phyloP scores from a whole-genome alignment of 2,797 vertebrate species.

The Myotis findleyi region DNA sequence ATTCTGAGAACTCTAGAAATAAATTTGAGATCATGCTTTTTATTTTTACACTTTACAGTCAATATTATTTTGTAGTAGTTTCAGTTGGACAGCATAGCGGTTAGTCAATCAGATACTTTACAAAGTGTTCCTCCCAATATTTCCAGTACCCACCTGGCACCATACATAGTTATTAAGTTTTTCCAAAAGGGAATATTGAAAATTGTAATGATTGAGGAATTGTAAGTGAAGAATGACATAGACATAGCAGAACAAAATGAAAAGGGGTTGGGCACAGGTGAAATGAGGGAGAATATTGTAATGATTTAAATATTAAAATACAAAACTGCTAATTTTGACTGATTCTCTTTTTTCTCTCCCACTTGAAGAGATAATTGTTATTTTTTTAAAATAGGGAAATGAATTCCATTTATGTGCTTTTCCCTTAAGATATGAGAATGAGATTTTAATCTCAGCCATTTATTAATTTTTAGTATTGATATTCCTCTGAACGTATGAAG shows the following conservation, averaged over 20 bases:
- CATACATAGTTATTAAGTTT: neutral
- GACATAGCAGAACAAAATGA: neutral
- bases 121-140: neutral
- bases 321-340: conserved; percentile 21
- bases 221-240: neutral
- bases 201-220: neutral
- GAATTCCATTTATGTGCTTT: conserved; percentile 17
- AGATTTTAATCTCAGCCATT: conserved; percentile 44
- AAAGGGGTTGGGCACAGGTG: neutral
- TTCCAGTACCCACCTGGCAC: neutral
- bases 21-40: conserved; percentile 10
- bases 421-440: neutral
- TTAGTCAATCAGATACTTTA: neutral
- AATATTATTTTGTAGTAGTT: neutral
- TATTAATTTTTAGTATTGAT: conserved; percentile 42
- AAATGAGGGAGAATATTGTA: neutral
- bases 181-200: neutral
- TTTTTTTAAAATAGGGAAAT: conserved; percentile 56
- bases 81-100: neutral
- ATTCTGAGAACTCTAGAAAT: neutral
- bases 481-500: conserved; percentile 7
- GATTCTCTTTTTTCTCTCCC: conserved; percentile 7
- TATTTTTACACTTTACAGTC: neutral
- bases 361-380: conserved; percentile 34
- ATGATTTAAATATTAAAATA: conserved; percentile 26